Evolutionary conservation across 1,140 invertebrate species (phyloP), one percentile per base, ranked within the genome.

Genomic region (Saxidomus purpurata): DNA sequence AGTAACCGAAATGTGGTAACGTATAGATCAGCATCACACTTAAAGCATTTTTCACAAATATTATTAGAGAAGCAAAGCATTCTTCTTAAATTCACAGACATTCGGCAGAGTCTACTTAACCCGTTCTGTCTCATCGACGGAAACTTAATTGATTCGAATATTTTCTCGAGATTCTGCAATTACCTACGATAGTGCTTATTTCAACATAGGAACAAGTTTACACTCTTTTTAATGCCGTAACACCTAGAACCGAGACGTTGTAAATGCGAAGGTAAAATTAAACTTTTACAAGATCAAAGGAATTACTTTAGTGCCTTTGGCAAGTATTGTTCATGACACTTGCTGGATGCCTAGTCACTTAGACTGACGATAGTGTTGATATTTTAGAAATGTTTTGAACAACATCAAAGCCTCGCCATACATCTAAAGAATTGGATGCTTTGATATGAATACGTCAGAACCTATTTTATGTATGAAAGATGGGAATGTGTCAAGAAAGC

Each of bases 271-370:
- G 25, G 43, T 19, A 31, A 82, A 40, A 82, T 82, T 63, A 82
- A 63, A 43, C 55, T 38, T 82, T 43, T 59, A 15, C 36, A 38
- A 82, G 55, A 82, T 82, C 80, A 82, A 82, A 82, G 80, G 55
- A 82, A 82, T n/a, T 67, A 31, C 52, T 82, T 63, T 82, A 43
- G 55, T 82, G 22, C 52, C 80, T 40, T 80, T 82, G 80, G 80
- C 80, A 82, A 25, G 40, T 34, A 63, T 31, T 82, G 55, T 61
- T 43, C 40, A 40, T 67, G 80, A 63, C 80, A 82, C 55, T 52
- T 36, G 76, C 28, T 25, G 31, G 47, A 79, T 79, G 55, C 76
- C 43, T 55, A 79, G 43, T 52, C 28, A 19, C 49, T 79, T 34
- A 52, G 43, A 36, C 47, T 31, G 28, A 43, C 31, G 47, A 79